Percentiles rank a stretch among this genome's conserved stretches.
These are phyloP conservation scores for Argya squamiceps DNA, from an alignment of 2,797 vertebrate genomes.

Conservation along the genomic window DNA sequence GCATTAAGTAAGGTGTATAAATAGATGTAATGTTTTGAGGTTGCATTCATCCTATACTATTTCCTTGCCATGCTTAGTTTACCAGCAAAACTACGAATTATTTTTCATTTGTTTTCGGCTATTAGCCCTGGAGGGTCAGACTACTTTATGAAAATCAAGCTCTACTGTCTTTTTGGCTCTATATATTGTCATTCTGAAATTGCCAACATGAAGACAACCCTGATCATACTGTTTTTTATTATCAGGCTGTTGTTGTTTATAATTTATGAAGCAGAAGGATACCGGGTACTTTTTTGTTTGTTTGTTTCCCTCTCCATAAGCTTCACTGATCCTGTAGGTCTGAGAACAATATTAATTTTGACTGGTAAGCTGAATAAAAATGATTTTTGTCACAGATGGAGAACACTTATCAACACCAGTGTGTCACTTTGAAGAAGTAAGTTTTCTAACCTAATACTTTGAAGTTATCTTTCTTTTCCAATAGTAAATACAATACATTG, in stretches of 20 bases:
- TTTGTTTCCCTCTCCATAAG: constrained; percentile 35
- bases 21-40: not conserved
- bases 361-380: constrained; percentile 59
- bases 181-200: not conserved
- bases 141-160: constrained; percentile 19
- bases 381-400: constrained; percentile 28
- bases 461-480: constrained; percentile 12
- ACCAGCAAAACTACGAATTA: constrained; percentile 1
- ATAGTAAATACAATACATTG: not conserved
- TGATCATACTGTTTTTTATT: constrained; percentile 6
- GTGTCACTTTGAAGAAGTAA: constrained; percentile 52
- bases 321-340: constrained; percentile 25
- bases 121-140: not conserved
- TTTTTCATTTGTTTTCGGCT: constrained; percentile 42
- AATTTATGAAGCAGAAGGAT: constrained; percentile 48
- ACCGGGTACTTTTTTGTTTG: not conserved
- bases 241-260: constrained; percentile 39
- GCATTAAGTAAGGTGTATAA: not conserved
- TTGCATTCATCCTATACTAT: constrained; percentile 2
- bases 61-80: constrained; percentile 53
- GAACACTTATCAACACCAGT: constrained; percentile 21
- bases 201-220: not conserved
- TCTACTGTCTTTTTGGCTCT: not conserved
- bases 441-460: constrained; percentile 27
- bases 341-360: constrained; percentile 59